Percentiles rank a stretch among this genome's conserved stretches.
phyloP scores from a whole-genome alignment of 2,113 vertebrate species.

The Corythornis vintsioides region DNA sequence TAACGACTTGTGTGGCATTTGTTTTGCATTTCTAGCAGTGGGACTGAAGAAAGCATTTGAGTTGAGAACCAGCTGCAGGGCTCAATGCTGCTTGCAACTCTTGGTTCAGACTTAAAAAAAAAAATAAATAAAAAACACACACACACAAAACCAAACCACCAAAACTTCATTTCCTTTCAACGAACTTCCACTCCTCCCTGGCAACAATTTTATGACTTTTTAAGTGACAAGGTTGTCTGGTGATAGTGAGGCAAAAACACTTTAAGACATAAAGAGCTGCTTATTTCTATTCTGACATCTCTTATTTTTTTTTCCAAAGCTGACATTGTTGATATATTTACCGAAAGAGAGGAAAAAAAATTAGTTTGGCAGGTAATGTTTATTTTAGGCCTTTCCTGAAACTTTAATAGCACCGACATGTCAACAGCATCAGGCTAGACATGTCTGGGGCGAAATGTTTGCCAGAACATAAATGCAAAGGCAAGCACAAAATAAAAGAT shows the following conservation, averaged over 20 bases:
- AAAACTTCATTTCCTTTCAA: conserved; percentile 16
- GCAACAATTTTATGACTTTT: not conserved
- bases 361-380: not conserved
- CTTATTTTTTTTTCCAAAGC: not conserved
- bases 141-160: not conserved
- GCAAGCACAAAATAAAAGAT: conserved; percentile 2
- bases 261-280: not conserved
- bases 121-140: not conserved
- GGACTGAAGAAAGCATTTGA: not conserved
- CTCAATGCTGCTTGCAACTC: not conserved
- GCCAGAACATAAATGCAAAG: not conserved
- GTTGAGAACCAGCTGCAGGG: conserved; percentile 26
- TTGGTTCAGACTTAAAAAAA: not conserved
- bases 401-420: not conserved
- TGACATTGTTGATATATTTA: conserved; percentile 18
- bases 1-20: not conserved
- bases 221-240: conserved; percentile 4
- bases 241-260: not conserved
- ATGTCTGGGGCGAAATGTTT: not conserved
- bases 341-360: not conserved
- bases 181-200: not conserved
- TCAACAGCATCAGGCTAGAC: not conserved
- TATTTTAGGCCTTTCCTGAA: conserved; percentile 20
- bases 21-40: not conserved
- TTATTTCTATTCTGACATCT: not conserved